These are phyloP conservation scores for Eudyptes chrysolophus DNA, from an alignment of 2,113 vertebrate genomes.

Conservation along the genomic window DNA sequence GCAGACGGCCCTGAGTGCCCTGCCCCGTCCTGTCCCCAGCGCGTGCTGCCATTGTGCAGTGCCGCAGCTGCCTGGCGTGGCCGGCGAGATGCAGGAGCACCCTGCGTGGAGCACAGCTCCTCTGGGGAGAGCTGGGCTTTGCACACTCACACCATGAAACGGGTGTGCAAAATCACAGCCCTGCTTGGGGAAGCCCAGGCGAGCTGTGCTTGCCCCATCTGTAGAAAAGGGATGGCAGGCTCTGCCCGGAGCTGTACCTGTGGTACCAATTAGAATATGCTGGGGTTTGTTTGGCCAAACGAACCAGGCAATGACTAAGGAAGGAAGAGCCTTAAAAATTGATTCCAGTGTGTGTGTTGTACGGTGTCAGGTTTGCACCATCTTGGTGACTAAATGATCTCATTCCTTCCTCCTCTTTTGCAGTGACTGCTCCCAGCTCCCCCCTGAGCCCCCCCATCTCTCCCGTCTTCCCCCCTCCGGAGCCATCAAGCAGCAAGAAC, in stretches of 20 bases:
- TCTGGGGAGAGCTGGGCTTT: not conserved
- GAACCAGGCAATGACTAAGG: not conserved
- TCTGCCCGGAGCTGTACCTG: not conserved
- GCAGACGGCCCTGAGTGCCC: not conserved
- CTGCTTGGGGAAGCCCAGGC: not conserved
- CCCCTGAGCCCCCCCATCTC: slow-evolving; percentile 91
- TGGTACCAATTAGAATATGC: not conserved
- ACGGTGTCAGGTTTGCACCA: not conserved
- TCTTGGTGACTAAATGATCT: not conserved
- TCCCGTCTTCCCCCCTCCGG: slow-evolving; percentile 80
- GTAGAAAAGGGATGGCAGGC: too few relatives aligned
- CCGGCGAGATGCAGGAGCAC: not conserved
- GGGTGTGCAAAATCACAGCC: not conserved
- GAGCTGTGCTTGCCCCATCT: not conserved
- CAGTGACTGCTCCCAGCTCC: slow-evolving; percentile 97
- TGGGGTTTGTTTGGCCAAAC: not conserved
- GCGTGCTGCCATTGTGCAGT: fast-evolving
- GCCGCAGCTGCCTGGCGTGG: not conserved
- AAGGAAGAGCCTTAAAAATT: not conserved
- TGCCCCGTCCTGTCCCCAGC: fast-evolving
- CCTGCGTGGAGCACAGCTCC: not conserved
- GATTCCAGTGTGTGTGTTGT: not conserved
- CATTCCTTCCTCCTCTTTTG: not conserved
- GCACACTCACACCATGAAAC: not conserved
- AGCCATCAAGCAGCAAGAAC: slow-evolving; percentile 81